Percentiles rank a stretch among this genome's conserved stretches.
These are phyloP conservation scores for Okamejei kenojei DNA, from an alignment of 2,797 vertebrate species.

Conservation along the genomic window DNA sequence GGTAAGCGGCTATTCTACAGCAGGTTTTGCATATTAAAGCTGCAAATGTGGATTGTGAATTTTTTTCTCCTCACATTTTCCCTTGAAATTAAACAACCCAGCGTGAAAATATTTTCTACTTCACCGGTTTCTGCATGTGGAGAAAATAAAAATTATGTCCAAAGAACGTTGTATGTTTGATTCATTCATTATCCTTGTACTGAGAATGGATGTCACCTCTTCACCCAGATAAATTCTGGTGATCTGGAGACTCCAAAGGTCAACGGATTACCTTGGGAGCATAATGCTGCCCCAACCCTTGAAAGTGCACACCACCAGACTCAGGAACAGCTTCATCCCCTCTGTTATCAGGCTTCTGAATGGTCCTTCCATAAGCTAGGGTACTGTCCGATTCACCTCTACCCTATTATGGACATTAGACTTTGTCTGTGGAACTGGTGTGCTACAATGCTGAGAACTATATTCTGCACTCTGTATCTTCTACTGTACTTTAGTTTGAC, in stretches of 20 bases:
- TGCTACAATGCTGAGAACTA: too few species aligned
- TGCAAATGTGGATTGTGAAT: too few species aligned
- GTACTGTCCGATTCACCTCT: too few species aligned
- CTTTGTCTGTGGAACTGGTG: too few species aligned
- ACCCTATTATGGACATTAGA: too few species aligned
- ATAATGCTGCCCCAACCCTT: not conserved
- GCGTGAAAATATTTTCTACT: not conserved
- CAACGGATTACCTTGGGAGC: not conserved
- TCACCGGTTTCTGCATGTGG: not conserved
- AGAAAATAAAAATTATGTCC: not conserved
- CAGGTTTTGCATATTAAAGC: not conserved
- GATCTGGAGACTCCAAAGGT: too few species aligned
- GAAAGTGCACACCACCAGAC: too few species aligned
- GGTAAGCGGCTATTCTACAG: not conserved
- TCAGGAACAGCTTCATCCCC: too few species aligned
- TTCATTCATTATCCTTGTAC: not conserved
- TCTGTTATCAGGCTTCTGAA: too few species aligned
- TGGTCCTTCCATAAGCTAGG: too few species aligned
- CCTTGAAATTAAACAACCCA: not conserved
- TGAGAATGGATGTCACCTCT: not conserved
- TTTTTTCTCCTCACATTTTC: not conserved
- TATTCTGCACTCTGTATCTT: too few species aligned
- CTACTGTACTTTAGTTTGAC: too few species aligned
- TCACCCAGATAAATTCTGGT: not conserved
- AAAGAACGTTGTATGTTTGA: not conserved